Evolutionary conservation across 2,888 invertebrate genomes (phyloP).

Genomic region (Lithophane leautieri): DNA sequence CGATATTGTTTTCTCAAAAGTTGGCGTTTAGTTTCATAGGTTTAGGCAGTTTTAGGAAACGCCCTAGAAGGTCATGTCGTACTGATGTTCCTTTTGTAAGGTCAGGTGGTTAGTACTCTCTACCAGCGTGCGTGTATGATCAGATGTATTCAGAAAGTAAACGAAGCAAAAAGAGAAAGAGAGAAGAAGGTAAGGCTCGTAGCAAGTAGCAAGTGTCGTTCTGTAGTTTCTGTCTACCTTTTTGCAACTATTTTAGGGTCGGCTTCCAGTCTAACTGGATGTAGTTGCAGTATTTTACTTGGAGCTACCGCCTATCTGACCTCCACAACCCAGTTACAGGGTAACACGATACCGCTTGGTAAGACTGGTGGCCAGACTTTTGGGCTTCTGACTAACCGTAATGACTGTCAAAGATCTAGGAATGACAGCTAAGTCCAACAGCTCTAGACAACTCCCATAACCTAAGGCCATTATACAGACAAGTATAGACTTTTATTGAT

Average conservation of each 20-base stretch:
- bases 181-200: too few species aligned
- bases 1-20: background rate
- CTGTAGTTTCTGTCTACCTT: background rate
- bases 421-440: background rate
- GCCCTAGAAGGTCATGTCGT: background rate
- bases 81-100: too few species aligned
- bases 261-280: background rate
- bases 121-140: background rate
- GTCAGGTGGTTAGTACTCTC: too few species aligned
- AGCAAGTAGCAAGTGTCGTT: background rate
- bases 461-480: background rate
- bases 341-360: background rate
- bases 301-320: background rate
- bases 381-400: background rate
- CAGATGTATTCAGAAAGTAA: background rate
- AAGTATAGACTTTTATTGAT: background rate
- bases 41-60: background rate
- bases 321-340: background rate
- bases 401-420: background rate
- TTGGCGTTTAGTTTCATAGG: background rate
- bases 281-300: background rate
- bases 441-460: background rate
- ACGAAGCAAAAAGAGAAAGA: too few species aligned
- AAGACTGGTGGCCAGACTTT: background rate
- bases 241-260: background rate